A percentile compares a stretch with the other conserved stretches of the same genome.
Evolutionary conservation across 2,888 invertebrate genomes (phyloP).

Genomic region (Plebejus melissa): DNA sequence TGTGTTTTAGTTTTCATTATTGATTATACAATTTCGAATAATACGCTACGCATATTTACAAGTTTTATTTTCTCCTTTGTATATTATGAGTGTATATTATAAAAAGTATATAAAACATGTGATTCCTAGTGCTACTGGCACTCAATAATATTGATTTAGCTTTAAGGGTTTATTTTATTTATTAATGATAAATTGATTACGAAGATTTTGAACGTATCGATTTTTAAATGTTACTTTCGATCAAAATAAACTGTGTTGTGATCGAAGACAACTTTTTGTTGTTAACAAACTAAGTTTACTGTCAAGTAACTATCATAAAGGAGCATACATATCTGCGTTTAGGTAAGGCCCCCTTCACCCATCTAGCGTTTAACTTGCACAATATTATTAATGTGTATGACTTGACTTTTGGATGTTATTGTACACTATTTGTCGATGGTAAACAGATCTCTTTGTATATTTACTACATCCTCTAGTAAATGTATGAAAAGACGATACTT

Average conservation of each 20-base stretch:
- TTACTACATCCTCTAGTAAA: slow-evolving; percentile 13
- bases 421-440: not conserved
- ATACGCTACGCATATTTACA: slow-evolving; percentile 22
- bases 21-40: not conserved
- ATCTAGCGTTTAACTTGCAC: not conserved
- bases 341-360: slow-evolving; percentile 17
- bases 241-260: not conserved
- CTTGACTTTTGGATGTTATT: not conserved
- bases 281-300: slow-evolving; percentile 12
- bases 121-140: slow-evolving; percentile 17
- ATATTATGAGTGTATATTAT: slow-evolving; percentile 24
- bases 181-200: slow-evolving; percentile 3
- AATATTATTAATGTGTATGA: not conserved
- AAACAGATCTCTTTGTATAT: slow-evolving; percentile 16
- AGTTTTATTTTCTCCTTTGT: slow-evolving; percentile 17
- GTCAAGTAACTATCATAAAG: slow-evolving; percentile 20
- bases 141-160: slow-evolving; percentile 23
- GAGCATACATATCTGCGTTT: not conserved
- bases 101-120: slow-evolving; percentile 12
- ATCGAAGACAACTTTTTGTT: not conserved
- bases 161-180: slow-evolving; percentile 27
- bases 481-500: slow-evolving; percentile 12
- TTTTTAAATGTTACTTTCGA: not conserved
- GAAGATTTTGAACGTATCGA: not conserved
- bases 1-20: not conserved